Percentiles rank a stretch among this genome's conserved stretches.
phyloP scores from a whole-genome alignment of 2,113 vertebrate genomes.

The Lanius ludovicianus region DNA sequence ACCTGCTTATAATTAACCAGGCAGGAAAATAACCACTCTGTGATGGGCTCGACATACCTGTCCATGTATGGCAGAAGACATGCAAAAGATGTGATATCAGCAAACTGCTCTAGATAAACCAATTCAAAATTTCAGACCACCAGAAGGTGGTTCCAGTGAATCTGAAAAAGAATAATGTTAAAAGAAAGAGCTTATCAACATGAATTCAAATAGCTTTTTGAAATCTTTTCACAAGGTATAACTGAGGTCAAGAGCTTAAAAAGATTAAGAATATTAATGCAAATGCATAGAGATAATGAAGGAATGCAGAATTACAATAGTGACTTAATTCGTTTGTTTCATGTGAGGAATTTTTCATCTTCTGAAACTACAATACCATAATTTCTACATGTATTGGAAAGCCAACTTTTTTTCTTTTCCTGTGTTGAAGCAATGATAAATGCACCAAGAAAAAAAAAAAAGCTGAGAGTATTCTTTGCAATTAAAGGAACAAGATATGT shows the following conservation, averaged over 20 bases:
- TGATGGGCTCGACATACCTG: fast-evolving
- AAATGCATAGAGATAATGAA: neutral
- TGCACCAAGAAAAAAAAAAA: fast-evolving
- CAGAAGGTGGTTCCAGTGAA: neutral
- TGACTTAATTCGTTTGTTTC: neutral
- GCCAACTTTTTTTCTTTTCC: neutral
- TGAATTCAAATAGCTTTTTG: neutral
- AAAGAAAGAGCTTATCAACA: neutral
- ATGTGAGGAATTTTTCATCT: neutral
- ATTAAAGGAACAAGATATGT: neutral
- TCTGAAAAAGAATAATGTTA: neutral
- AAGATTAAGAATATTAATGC: neutral
- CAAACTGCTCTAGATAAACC: neutral
- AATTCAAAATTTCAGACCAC: neutral
- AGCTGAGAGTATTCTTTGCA: neutral
- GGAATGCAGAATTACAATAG: neutral
- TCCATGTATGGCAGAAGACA: fast-evolving
- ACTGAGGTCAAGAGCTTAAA: conserved; percentile 15
- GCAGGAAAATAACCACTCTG: neutral
- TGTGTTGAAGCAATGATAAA: neutral
- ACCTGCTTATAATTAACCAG: neutral
- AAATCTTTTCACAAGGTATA: conserved; percentile 3
- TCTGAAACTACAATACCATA: neutral
- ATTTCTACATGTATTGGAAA: neutral
- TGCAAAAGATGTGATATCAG: neutral